These are phyloP conservation scores for Fragum fragum DNA, from an alignment of 2,888 invertebrate species.

Conservation along the genomic window DNA sequence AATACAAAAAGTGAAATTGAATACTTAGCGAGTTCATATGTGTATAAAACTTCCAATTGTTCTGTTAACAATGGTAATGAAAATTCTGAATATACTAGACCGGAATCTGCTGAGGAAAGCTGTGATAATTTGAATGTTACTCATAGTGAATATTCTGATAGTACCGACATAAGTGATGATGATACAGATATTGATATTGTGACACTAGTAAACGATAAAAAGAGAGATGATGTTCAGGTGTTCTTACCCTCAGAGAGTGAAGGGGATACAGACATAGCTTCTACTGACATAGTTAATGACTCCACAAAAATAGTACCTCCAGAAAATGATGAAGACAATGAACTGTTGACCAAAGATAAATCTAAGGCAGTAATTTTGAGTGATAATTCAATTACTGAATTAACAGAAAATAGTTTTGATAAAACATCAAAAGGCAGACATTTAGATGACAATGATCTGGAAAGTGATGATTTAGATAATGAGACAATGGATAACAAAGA, in stretches of 20 bases:
- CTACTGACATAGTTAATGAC: background rate
- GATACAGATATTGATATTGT: conserved; percentile 30
- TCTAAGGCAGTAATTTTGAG: background rate
- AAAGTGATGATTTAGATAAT: background rate
- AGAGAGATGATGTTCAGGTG: background rate
- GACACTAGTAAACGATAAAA: background rate
- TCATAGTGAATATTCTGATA: conserved; percentile 29
- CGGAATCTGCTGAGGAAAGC: background rate
- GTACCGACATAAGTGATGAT: conserved; percentile 39
- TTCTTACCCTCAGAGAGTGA: background rate
- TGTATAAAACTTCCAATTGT: background rate
- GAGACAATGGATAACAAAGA: background rate
- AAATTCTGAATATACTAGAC: conserved; percentile 4
- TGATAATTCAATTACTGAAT: background rate
- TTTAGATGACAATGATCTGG: background rate
- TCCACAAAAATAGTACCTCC: background rate
- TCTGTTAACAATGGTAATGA: background rate
- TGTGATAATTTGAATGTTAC: background rate
- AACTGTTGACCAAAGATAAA: too few relatives aligned
- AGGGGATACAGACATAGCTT: background rate
- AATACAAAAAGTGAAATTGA: background rate
- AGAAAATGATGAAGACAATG: background rate
- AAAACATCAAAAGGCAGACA: background rate
- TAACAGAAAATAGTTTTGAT: background rate
- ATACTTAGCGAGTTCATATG: background rate